phyloP scores from a whole-genome alignment of 2,797 vertebrate genomes.

The Phrynocephalus forsythii region DNA sequence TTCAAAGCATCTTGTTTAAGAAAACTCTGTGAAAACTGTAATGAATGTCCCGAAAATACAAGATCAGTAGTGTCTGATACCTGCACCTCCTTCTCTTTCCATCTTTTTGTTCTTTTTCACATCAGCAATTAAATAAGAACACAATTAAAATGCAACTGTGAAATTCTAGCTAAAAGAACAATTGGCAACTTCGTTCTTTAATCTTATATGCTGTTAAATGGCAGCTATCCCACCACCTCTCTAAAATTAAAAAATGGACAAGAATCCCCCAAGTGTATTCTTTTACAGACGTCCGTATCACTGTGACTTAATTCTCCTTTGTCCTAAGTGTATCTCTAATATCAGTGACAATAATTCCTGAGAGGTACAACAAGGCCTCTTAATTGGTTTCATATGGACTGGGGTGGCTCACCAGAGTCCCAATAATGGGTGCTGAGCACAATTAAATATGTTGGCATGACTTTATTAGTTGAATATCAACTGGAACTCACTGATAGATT shows the following conservation, averaged over 20 bases:
- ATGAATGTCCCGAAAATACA: slow-evolving; percentile 36
- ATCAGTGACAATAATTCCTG: background rate
- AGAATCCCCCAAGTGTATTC: background rate
- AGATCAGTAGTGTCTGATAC: background rate
- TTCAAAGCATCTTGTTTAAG: slow-evolving; percentile 50
- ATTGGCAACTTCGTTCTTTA: background rate
- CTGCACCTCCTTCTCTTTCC: background rate
- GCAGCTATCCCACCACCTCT: background rate
- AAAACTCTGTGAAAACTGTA: slow-evolving; percentile 41
- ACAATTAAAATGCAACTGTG: background rate
- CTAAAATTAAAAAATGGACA: background rate
- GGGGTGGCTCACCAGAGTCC: background rate
- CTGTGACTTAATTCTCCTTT: background rate
- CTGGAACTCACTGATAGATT: background rate
- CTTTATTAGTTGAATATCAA: background rate
- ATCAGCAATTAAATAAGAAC: background rate
- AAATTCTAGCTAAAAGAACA: background rate
- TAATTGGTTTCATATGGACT: slow-evolving; percentile 9
- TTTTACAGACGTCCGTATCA: background rate
- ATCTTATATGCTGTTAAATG: background rate
- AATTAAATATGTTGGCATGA: background rate
- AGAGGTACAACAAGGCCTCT: background rate
- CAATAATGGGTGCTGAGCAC: background rate
- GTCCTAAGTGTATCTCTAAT: background rate
- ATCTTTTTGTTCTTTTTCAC: slow-evolving; percentile 27